These are phyloP conservation scores for Hemicrepidius hirtus DNA, from an alignment of 2,888 invertebrate genomes.

Conservation along the genomic window DNA sequence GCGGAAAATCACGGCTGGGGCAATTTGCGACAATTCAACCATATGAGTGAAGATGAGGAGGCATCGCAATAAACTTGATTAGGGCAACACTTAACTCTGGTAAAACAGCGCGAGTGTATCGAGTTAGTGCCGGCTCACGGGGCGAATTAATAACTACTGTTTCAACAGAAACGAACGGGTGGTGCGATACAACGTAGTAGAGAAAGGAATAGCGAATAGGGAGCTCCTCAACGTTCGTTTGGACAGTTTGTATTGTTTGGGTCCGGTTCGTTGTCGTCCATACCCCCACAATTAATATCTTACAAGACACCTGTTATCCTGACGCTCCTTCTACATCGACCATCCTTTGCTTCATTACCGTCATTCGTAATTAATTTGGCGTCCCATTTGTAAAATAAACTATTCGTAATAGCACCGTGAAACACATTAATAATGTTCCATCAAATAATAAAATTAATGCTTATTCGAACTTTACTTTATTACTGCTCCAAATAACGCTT, in stretches of 20 bases:
- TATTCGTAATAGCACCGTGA: not conserved
- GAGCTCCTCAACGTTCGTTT: conserved; percentile 1
- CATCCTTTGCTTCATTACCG: conserved; percentile 1
- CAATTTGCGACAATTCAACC: conserved; percentile 48
- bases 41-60: conserved; percentile 47
- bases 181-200: conserved; percentile 1
- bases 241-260: conserved; percentile 45
- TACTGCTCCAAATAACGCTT: too few species aligned
- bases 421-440: conserved; percentile 4
- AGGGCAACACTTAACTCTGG: conserved; percentile 60
- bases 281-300: conserved; percentile 55
- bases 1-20: conserved; percentile 38
- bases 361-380: conserved; percentile 22
- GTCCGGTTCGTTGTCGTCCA: conserved; percentile 51
- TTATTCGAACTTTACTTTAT: too few species aligned
- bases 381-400: conserved; percentile 35
- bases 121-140: conserved; percentile 59
- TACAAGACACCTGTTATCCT: conserved; percentile 57
- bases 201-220: conserved; percentile 2
- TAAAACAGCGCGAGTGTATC: conserved; percentile 60
- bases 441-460: conserved; percentile 2
- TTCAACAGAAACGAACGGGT: conserved; percentile 55
- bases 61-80: conserved; percentile 60
- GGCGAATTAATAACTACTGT: conserved; percentile 62
- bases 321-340: conserved; percentile 23